Percentiles rank a stretch among this genome's conserved stretches.
phyloP scores from a whole-genome alignment of 1,140 invertebrate genomes.

The Drosophila tristis region DNA sequence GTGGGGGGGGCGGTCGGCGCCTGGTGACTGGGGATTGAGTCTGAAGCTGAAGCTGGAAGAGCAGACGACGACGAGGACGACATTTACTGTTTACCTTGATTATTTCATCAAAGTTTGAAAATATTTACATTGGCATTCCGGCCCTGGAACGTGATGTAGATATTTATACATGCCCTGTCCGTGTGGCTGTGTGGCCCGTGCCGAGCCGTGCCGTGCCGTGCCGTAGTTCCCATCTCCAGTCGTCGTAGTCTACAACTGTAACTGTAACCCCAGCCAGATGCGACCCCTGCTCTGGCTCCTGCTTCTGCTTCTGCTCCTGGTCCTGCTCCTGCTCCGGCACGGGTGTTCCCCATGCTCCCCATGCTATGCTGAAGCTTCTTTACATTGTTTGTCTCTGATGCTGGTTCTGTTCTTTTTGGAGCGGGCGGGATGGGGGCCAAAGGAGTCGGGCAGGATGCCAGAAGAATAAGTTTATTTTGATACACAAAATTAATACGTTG shows the following conservation, averaged over 20 bases:
- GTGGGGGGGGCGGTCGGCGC: too few relatives aligned
- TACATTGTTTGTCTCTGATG: slow-evolving; percentile 33
- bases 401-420: slow-evolving; percentile 27
- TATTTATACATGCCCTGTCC: slow-evolving; percentile 70
- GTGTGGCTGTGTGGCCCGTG: slow-evolving; percentile 10
- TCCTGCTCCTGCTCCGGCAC: neutral
- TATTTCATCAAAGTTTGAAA: slow-evolving; percentile 83
- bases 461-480: slow-evolving; percentile 81
- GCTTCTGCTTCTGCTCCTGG: neutral
- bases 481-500: slow-evolving; percentile 82
- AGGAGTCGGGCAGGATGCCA: slow-evolving; percentile 36
- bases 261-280: slow-evolving; percentile 26
- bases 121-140: slow-evolving; percentile 82
- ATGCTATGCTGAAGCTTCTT: slow-evolving; percentile 25
- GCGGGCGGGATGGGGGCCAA: too few relatives aligned
- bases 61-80: slow-evolving; percentile 55
- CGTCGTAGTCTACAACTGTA: slow-evolving; percentile 17
- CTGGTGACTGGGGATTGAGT: neutral
- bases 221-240: slow-evolving; percentile 19
- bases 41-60: slow-evolving; percentile 13
- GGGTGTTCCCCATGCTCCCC: slow-evolving; percentile 9
- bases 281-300: too few relatives aligned
- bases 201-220: neutral
- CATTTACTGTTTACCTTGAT: slow-evolving; percentile 82
- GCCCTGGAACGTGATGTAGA: slow-evolving; percentile 80